Evolutionary conservation across 1,140 invertebrate genomes (phyloP), one percentile per base, ranked within the genome.

Genomic region (Drosophila paulistorum): DNA sequence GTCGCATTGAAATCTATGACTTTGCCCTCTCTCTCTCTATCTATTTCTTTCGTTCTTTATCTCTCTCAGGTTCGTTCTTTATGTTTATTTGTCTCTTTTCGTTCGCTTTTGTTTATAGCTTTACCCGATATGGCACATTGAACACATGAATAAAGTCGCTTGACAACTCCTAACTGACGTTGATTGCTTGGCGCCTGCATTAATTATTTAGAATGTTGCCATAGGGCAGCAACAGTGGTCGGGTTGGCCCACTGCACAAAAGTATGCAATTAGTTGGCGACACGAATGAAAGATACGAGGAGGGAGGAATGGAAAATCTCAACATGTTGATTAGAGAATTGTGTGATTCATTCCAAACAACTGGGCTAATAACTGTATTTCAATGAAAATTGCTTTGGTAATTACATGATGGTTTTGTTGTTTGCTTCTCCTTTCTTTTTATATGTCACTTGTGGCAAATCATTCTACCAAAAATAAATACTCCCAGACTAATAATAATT

Each of bases 101-200:
- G 7, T 51, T 58, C 23, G 6, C 1, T 62, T 39, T 41, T 62
- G 26, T 64, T 26, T 64, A 30, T 64, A 17, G 26, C 1, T n/a
- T 11, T 55, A 14, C n/a, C 35, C 41, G 41, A 45, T 64, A 45
- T 23, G 75, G 74, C 37, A 58, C 65, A 54, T 63, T 75, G 72
- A 59, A 66, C 60, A 39, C 62, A 55, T 57, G 83, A 86, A 79
- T 83, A 77, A 87, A 79, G 73, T 77, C 66, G 77, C 76, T 84
- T 89, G 83, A 84, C 84, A 89, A 83, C 84, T 83, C 17, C 68
- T 71, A 81, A 76, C 70, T 87, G 80, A 74, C 78, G 80, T 89
- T 87, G 83, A 87, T 87, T 89, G 84, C 84, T 74, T 65, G 73
- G 68, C 59, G 84, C 65, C 68, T 51, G 73, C 65, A 89, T 89